Evolutionary conservation across 2,113 vertebrate species (phyloP).

Genomic region (Ciconia maguari): DNA sequence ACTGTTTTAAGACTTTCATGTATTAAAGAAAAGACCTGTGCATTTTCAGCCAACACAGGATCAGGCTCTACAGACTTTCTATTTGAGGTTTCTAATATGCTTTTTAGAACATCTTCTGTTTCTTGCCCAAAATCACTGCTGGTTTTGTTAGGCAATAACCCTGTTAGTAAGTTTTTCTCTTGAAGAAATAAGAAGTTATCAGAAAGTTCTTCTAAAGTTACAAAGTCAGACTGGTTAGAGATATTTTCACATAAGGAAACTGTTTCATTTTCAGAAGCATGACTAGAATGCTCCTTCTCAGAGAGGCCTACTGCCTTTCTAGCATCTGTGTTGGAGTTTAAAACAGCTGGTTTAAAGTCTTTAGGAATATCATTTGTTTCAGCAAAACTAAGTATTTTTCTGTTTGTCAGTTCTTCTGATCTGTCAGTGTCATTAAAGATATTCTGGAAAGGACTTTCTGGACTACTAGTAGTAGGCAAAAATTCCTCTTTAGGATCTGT

Average conservation of each 20-base stretch:
- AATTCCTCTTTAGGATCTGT: slow-evolving; percentile 84
- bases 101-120: slow-evolving; percentile 67
- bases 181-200: slow-evolving; percentile 91
- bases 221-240: slow-evolving; percentile 54
- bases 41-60: slow-evolving; percentile 22
- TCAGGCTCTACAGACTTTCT: slow-evolving; percentile 66
- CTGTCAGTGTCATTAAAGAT: slow-evolving; percentile 81
- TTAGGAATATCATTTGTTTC: slow-evolving; percentile 74
- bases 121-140: slow-evolving; percentile 55
- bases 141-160: slow-evolving; percentile 56
- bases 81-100: slow-evolving; percentile 70
- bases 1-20: slow-evolving; percentile 34
- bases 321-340: slow-evolving; percentile 18
- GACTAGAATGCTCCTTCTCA: slow-evolving; percentile 33
- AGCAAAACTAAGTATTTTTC: slow-evolving; percentile 77
- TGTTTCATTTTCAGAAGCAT: slow-evolving; percentile 58
- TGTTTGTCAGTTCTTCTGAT: slow-evolving; percentile 70
- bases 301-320: not conserved
- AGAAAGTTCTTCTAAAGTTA: slow-evolving; percentile 80
- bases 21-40: slow-evolving; percentile 51
- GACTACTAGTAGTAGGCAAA: slow-evolving; percentile 65
- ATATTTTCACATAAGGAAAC: slow-evolving; percentile 45
- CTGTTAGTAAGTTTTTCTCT: slow-evolving; percentile 84
- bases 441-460: slow-evolving; percentile 86
- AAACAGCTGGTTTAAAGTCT: slow-evolving; percentile 34